Base-by-base conservation (phyloP, 2,888 invertebrate species). In the Campopleginae sp. region DNA sequence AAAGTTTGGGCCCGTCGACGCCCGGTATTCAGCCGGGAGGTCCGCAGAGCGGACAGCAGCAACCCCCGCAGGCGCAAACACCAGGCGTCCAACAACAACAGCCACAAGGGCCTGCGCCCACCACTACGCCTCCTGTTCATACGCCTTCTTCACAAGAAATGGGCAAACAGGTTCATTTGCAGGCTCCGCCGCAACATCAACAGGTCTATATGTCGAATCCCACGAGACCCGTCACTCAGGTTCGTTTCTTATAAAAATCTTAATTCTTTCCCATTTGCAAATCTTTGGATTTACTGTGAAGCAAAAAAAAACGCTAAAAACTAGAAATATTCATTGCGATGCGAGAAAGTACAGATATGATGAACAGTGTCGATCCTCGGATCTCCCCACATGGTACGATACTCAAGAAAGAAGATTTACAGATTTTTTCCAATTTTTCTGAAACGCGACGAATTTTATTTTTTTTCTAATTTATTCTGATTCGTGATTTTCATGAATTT, bases 131-230 rank as follows among this genome's bases (percentile, higher is more conserved):
- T 5, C 91, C 92, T 3, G 91, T 92, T 17, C 93, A 93, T 80
- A 91, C 91, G 10, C 90, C 91, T 0, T 90, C 91, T 48, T 90
- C 92, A 12, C 92, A 91, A 86, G 93, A 93, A 87, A 93, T 93
- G 93, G 92, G 92, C 77, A 93, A 93, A 86, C 93, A 92, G 85
- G 89, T 91, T 17, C 93, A 93, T 85, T 84, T 93, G 27, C 92
- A 91, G 84, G 86, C 91, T 2, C 93, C 92, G 80, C 89, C 91
- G 19, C 89, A 89, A 65, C 79, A 92, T 76, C 90, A 90, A 14
- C 92, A 89, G 80, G 88, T 91, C 68, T 93, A 92, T 63, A 89
- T 90, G 75, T 87, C 90, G 58, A 90, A 91, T 79, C 91, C 90
- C 84, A 87, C 88, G 1, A 91, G 93, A 84, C 87, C 91, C 4